Conservation (phyloP, 1,140 invertebrate species). For the Cecropterus lyciades region DNA sequence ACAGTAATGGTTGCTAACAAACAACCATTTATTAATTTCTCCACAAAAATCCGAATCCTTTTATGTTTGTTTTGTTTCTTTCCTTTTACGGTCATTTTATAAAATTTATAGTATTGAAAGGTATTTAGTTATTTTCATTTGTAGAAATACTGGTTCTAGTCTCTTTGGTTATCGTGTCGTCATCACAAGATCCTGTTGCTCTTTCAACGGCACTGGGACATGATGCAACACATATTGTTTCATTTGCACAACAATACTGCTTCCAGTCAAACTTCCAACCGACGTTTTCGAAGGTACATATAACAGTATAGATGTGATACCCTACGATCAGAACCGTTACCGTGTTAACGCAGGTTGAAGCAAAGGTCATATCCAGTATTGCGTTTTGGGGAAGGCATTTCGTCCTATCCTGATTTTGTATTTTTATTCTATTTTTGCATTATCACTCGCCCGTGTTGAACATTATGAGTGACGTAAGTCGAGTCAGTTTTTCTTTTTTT, state of each 20-base stretch:
- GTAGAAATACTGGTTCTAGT: neutral
- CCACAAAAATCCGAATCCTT: conserved; percentile 51
- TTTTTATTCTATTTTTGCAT: conserved; percentile 33
- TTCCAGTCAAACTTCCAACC: conserved; percentile 41
- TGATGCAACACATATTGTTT: conserved; percentile 51
- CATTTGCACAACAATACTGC: conserved; percentile 36
- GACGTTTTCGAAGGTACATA: conserved; percentile 51
- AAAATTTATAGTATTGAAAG: neutral
- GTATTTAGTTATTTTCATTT: conserved; percentile 19
- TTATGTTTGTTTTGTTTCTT: conserved; percentile 54
- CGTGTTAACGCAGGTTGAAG: conserved; percentile 46
- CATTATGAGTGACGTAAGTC: conserved; percentile 32
- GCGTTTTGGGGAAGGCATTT: conserved; percentile 50
- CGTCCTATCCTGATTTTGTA: conserved; percentile 41
- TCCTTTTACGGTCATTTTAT: conserved; percentile 53
- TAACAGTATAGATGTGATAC: conserved; percentile 54
- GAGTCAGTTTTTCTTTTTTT: conserved; percentile 14
- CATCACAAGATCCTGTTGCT: conserved; percentile 3
- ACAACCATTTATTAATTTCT: conserved; percentile 57
- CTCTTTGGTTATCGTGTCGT: neutral
- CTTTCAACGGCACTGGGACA: neutral
- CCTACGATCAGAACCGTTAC: conserved; percentile 49
- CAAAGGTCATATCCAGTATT: conserved; percentile 57
- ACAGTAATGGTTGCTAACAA: conserved; percentile 52
- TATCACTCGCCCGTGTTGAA: conserved; percentile 46